phyloP scores from a whole-genome alignment of 2,113 vertebrate species.

The Lichenostomus cassidix region DNA sequence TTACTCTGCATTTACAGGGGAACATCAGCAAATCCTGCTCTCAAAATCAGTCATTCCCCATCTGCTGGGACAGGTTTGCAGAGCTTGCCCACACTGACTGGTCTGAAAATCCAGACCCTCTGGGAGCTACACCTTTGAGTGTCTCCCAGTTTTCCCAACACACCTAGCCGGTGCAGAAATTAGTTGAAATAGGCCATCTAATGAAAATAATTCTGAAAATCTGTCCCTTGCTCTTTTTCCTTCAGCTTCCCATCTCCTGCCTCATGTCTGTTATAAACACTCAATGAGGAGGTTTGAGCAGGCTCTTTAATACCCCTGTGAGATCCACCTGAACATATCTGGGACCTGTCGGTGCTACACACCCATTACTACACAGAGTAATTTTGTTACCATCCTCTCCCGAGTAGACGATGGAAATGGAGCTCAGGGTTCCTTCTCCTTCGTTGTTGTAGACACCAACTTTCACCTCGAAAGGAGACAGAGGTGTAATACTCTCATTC shows the following conservation, averaged over 20 bases:
- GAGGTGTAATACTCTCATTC: slow-evolving; percentile 81
- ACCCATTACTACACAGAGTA: not conserved
- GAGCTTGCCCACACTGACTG: not conserved
- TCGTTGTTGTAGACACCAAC: slow-evolving; percentile 86
- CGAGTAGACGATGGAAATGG: slow-evolving; percentile 74
- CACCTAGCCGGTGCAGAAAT: not conserved
- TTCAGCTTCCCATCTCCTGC: not conserved
- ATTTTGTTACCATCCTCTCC: slow-evolving; percentile 82
- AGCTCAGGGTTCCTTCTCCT: slow-evolving; percentile 84
- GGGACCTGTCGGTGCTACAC: rapidly evolving
- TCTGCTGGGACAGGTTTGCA: not conserved
- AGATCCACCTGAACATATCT: not conserved
- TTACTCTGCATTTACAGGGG: rapidly evolving
- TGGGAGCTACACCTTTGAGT: not conserved
- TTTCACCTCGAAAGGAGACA: slow-evolving; percentile 87
- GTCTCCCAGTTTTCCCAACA: not conserved
- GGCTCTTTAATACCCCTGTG: not conserved
- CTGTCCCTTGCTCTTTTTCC: not conserved
- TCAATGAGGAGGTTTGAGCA: not conserved
- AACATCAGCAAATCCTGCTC: not conserved
- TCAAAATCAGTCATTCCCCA: not conserved
- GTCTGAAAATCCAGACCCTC: not conserved
- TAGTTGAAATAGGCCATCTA: not conserved
- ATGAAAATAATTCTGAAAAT: not conserved
- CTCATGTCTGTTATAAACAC: rapidly evolving